Conservation (phyloP, 2,797 vertebrate genomes). For the Carduelis carduelis region DNA sequence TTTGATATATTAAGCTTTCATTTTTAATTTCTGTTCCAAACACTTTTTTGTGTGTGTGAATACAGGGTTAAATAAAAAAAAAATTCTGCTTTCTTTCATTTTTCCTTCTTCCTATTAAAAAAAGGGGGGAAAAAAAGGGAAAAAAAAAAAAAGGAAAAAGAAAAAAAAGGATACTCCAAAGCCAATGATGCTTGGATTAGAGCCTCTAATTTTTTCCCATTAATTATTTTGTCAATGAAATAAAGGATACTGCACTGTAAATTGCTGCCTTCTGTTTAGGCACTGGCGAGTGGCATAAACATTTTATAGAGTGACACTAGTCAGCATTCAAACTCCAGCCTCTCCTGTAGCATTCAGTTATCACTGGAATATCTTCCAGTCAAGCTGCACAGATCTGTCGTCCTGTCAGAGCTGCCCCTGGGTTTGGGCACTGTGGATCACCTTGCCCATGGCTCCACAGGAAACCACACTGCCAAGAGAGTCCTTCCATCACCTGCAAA, state of each 20-base stretch:
- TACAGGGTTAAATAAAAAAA: neutral
- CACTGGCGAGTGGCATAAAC: neutral
- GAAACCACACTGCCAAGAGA: neutral
- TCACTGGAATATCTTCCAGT: neutral
- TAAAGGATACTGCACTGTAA: neutral
- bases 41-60: neutral
- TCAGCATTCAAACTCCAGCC: neutral
- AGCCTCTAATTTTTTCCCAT: neutral
- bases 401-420: neutral
- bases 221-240: neutral
- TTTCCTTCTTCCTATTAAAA: neutral
- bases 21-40: neutral
- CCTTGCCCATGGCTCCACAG: accelerated
- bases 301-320: neutral
- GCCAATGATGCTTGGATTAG: neutral
- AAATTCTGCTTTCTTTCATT: neutral
- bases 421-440: neutral
- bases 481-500: neutral
- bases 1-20: neutral
- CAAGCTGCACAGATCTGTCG: neutral
- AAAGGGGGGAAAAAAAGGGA: too few species aligned
- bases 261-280: neutral
- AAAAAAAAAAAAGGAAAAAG: neutral
- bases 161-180: neutral
- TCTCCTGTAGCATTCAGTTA: neutral